Conservation (phyloP, 1,140 invertebrate genomes). For the Phymastichus coffea region DNA sequence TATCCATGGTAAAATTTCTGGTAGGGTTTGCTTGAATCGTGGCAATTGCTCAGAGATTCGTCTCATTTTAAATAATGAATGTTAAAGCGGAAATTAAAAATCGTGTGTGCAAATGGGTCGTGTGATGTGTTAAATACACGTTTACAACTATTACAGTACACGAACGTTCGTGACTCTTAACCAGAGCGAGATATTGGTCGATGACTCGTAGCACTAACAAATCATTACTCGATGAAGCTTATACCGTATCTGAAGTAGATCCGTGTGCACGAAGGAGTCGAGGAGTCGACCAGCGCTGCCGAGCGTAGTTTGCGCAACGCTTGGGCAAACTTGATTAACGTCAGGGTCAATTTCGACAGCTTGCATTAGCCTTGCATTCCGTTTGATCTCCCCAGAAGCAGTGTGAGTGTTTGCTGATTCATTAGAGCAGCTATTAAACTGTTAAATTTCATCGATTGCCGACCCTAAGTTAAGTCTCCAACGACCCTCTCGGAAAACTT, state of each 20-base stretch:
- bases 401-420: conserved; percentile 47
- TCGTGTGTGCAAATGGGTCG: too few relatives aligned
- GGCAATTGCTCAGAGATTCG: too few relatives aligned
- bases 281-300: neutral
- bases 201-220: neutral
- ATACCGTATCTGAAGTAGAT: neutral
- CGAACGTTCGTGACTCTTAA: neutral
- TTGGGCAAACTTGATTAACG: conserved; percentile 35
- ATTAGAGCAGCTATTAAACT: conserved; percentile 38
- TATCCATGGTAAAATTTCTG: too few relatives aligned
- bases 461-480: too few relatives aligned
- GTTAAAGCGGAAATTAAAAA: too few relatives aligned
- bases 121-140: too few relatives aligned
- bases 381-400: conserved; percentile 36
- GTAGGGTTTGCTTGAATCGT: too few relatives aligned
- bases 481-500: too few relatives aligned
- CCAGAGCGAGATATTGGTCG: neutral
- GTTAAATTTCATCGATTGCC: conserved; percentile 13
- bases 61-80: too few relatives aligned
- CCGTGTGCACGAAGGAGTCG: neutral
- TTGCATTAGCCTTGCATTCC: conserved; percentile 37
- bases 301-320: neutral
- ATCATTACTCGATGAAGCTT: conserved; percentile 3
- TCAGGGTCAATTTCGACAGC: conserved; percentile 32
- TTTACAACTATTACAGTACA: too few relatives aligned